Evolutionary conservation across 2,113 vertebrate species (phyloP).

Genomic region (Pithys albifrons): DNA sequence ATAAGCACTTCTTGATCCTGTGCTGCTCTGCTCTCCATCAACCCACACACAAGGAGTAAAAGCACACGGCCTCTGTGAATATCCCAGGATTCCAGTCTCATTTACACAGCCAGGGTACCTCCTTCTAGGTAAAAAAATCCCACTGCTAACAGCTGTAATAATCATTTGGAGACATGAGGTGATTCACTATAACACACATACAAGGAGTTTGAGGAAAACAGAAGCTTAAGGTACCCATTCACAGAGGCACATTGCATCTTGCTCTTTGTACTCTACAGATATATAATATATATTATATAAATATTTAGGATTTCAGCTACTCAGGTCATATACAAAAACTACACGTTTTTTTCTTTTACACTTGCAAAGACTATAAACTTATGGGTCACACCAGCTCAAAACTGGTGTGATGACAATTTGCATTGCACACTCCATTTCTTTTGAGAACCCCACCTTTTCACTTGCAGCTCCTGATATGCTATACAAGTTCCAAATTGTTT

Average conservation of each 20-base stretch:
- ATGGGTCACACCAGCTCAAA: not conserved
- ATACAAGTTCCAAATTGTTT: not conserved
- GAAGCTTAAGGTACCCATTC: not conserved
- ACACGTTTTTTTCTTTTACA: not conserved
- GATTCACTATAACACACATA: not conserved
- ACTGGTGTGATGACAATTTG: not conserved
- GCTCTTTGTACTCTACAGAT: not conserved
- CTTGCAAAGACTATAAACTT: not conserved
- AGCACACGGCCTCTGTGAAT: not conserved
- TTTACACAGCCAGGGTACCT: not conserved
- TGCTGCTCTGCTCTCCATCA: not conserved
- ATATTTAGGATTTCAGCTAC: not conserved
- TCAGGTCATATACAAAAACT: not conserved
- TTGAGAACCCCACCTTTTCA: not conserved
- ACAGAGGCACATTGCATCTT: not conserved
- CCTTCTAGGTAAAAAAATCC: not conserved
- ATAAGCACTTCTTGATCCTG: not conserved
- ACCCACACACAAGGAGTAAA: rapidly evolving
- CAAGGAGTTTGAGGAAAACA: not conserved
- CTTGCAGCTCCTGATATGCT: not conserved
- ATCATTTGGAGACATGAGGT: not conserved
- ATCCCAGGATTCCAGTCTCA: not conserved
- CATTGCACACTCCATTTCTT: not conserved
- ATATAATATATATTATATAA: not conserved
- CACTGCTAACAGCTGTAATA: not conserved